These are phyloP conservation scores for Phaedon cochleariae DNA, from an alignment of 2,888 invertebrate genomes.

Conservation along the genomic window DNA sequence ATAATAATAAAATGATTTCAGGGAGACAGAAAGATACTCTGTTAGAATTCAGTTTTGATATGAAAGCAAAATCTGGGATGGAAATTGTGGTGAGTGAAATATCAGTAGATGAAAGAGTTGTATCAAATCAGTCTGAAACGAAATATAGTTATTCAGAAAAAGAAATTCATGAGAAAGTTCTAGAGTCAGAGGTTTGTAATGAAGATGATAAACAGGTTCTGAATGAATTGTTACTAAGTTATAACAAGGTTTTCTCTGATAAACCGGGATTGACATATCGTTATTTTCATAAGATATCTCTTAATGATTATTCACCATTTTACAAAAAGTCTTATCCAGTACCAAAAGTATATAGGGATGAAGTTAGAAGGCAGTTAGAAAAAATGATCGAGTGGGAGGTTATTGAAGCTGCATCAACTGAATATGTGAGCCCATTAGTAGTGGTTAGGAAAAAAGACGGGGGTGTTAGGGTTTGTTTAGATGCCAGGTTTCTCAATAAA, in stretches of 20 bases:
- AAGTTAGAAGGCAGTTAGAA: background rate
- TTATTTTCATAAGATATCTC: constrained; percentile 8
- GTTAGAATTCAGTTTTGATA: no score
- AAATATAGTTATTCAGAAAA: no score
- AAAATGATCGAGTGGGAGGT: background rate
- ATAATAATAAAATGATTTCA: no score
- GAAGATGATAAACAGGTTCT: no score
- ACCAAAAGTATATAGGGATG: background rate
- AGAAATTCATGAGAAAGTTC: no score
- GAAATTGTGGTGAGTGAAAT: no score
- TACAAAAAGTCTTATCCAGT: constrained; percentile 8
- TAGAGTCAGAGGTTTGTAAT: no score
- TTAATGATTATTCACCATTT: constrained; percentile 13
- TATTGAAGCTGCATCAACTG: background rate
- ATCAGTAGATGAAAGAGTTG: no score
- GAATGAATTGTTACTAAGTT: constrained; percentile 2
- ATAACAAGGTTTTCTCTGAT: constrained; percentile 9
- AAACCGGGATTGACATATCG: background rate
- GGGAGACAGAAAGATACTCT: no score
- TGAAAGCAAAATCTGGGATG: no score
- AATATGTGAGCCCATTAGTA: background rate
- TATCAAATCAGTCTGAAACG: no score
- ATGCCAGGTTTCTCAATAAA: background rate
- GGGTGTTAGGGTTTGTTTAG: background rate
- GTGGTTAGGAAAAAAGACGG: background rate